A percentile compares a stretch with the other conserved stretches of the same genome.
Evolutionary conservation across 1,140 invertebrate species (phyloP).

Genomic region (Leptinotarsa undecemlineata): DNA sequence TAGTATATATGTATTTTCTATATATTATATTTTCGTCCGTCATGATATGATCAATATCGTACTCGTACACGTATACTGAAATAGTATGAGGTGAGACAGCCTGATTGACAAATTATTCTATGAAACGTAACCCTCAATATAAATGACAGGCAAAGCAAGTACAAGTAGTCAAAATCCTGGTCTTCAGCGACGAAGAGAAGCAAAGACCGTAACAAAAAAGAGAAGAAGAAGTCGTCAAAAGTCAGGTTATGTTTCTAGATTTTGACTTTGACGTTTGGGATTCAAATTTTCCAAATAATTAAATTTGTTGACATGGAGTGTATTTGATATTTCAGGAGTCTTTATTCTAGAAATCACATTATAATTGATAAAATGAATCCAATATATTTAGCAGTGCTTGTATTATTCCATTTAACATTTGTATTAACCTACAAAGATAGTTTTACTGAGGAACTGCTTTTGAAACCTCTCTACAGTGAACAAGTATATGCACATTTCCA

Average conservation of each 20-base stretch:
- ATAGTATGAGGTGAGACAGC: too few species aligned
- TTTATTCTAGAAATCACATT: not conserved
- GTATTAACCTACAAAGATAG: constrained; percentile 57
- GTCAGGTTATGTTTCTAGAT: not conserved
- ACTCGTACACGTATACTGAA: too few species aligned
- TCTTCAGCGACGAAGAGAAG: too few species aligned
- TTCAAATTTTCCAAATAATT: not conserved
- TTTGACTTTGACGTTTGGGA: not conserved
- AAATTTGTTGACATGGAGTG: not conserved
- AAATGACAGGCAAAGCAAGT: too few species aligned
- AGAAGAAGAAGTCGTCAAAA: not conserved
- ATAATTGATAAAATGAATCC: not conserved
- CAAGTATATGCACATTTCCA: constrained; percentile 85
- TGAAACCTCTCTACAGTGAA: constrained; percentile 76
- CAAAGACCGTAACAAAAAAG: not conserved
- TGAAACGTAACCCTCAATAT: too few species aligned
- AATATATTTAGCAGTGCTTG: not conserved
- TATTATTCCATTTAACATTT: constrained; percentile 13
- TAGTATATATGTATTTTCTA: too few species aligned
- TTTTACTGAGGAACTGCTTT: constrained; percentile 79
- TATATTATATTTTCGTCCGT: too few species aligned
- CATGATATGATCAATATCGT: too few species aligned
- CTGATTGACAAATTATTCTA: too few species aligned
- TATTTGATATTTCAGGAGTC: not conserved
- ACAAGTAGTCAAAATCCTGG: too few species aligned